Base-by-base conservation (phyloP, 2,888 invertebrate species). In the Ophion costatus region DNA sequence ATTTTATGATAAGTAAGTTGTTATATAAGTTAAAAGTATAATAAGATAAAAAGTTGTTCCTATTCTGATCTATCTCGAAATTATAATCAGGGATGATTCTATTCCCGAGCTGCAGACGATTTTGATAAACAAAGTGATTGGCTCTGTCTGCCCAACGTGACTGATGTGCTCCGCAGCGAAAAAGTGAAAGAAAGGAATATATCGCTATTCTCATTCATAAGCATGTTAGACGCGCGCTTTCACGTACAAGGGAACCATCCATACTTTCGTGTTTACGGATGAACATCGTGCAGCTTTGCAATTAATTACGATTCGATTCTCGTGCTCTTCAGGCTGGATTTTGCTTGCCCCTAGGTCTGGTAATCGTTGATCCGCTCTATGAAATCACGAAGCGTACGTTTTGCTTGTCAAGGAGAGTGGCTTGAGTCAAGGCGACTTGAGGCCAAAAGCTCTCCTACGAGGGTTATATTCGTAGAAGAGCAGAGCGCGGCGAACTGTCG, bases 391-490 rank as follows among this genome's bases (percentile, higher is more conserved):
- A 64, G 61, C 74, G 67, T 67, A 77, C 45, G 14, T 69, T 75
- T 11, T 45, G 69, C 74, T 56, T 61, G 69, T 14, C 63, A 64
- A 51, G 59, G 67, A 57, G 22, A 74, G 69, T 61, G 74, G 33
- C 45, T 59, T 59, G 51, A 67, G 51, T 66, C 66, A 42, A 10
- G 67, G n/a, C 33, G 45, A 45, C 80, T 64, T 59, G 66, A 59
- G 64, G 69, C 24, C 33, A n/a, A 59, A 57, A n/a, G n/a, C 29
- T 70, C 64, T 63, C 61, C 45, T 81, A 61, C 29, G 17, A 64
- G 24, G 14, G 6, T 38, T 59, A 22, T 67, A 66, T 22, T 61
- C 67, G 73, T 81, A 51, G 71, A 56, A 80, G 74, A 78, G 33
- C 56, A 22, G 33, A 45, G 56, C 17, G 51, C 22, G 3, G 14